A percentile compares a stretch with the other conserved stretches of the same genome.
Conservation (phyloP, 92 coral and sea anemone species). For the Pocillopora grandis region DNA sequence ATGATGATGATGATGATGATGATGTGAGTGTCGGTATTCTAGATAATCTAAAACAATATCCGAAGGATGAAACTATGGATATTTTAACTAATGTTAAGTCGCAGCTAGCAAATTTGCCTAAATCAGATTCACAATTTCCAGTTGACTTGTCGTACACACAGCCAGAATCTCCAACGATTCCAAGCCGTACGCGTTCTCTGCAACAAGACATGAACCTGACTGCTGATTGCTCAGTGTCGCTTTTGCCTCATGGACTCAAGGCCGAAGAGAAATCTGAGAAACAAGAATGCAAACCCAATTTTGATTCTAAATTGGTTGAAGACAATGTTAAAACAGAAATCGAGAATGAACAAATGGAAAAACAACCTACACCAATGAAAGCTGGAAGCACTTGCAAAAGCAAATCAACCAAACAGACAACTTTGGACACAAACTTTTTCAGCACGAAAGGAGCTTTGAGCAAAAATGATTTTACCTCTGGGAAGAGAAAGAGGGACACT, state of each 20-base stretch:
- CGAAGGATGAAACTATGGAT: background rate
- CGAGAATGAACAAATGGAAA: background rate
- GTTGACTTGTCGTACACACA: constrained; percentile 36
- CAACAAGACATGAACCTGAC: constrained; percentile 18
- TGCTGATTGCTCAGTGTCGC: constrained; percentile 37
- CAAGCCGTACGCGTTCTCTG: constrained; percentile 28
- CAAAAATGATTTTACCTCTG: background rate
- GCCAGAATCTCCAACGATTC: constrained; percentile 46
- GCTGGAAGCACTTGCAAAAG: background rate
- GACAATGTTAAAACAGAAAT: constrained; percentile 3
- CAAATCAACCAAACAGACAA: constrained; percentile 21
- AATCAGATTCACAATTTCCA: constrained; percentile 45
- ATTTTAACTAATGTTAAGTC: background rate
- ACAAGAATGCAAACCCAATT: background rate
- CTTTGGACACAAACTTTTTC: constrained; percentile 7
- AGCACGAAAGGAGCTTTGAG: background rate
- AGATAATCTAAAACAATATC: background rate
- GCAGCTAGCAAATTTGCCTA: constrained; percentile 13
- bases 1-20: background rate
- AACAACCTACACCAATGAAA: background rate
- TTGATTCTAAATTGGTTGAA: background rate
- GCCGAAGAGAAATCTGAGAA: background rate
- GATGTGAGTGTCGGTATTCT: constrained; percentile 3
- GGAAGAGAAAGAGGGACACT: constrained; percentile 39
- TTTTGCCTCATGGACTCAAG: constrained; percentile 30